These are phyloP conservation scores for Lucinisca nassula DNA, from an alignment of 2,888 invertebrate genomes.

Conservation along the genomic window DNA sequence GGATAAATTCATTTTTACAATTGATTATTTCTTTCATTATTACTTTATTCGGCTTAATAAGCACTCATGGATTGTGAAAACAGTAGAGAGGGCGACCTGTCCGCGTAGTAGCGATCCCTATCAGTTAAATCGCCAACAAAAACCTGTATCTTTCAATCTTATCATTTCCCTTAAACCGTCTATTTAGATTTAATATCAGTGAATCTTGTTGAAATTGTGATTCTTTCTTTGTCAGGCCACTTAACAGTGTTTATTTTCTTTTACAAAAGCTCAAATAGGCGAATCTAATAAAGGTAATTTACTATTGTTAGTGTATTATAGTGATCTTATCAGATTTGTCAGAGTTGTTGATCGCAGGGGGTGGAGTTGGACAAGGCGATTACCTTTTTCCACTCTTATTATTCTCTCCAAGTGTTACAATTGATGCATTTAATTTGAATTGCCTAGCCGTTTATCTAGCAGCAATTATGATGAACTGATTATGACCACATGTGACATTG, in stretches of 20 bases:
- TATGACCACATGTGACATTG: conserved; percentile 60
- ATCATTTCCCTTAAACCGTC: conserved; percentile 62
- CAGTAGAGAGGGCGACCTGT: background rate
- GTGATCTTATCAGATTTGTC: conserved; percentile 66
- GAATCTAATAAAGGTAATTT: conserved; percentile 69
- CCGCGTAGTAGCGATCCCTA: conserved; percentile 6
- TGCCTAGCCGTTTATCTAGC: conserved; percentile 65
- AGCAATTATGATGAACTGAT: conserved; percentile 66
- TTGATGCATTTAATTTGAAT: conserved; percentile 68
- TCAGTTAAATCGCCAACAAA: conserved; percentile 2
- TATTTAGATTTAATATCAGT: conserved; percentile 61
- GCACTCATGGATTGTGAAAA: background rate
- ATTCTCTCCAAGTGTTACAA: conserved; percentile 47
- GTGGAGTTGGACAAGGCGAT: conserved; percentile 62
- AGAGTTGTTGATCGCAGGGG: conserved; percentile 43
- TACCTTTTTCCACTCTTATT: conserved; percentile 50
- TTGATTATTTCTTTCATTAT: background rate
- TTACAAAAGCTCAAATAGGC: conserved; percentile 65
- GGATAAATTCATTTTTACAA: conserved; percentile 13
- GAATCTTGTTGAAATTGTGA: conserved; percentile 9
- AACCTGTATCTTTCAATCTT: conserved; percentile 38
- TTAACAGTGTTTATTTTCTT: conserved; percentile 66
- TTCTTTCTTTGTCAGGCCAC: conserved; percentile 16
- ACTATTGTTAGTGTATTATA: conserved; percentile 50
- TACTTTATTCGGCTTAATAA: background rate